Conservation (phyloP, 1,140 invertebrate genomes). For the Tribolium castaneum region DNA sequence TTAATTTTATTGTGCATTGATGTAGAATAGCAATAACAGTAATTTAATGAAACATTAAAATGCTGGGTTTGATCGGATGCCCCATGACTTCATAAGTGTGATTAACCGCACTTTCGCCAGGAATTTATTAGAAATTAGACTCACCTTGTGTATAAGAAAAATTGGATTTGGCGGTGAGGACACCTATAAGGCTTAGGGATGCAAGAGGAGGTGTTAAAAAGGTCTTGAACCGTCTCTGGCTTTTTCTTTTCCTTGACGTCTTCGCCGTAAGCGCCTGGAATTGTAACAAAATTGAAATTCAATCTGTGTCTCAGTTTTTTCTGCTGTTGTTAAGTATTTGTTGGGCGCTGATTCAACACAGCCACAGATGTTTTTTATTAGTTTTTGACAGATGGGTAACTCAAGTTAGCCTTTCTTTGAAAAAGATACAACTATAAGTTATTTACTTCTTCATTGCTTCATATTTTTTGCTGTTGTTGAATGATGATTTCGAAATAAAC, state of each 20-base stretch:
- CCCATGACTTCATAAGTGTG: not conserved
- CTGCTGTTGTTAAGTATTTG: no score
- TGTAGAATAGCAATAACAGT: constrained; percentile 34
- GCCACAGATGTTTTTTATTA: no score
- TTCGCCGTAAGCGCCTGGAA: constrained; percentile 58
- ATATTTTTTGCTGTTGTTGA: no score
- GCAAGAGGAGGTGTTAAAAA: constrained; percentile 84
- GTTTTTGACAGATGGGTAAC: no score
- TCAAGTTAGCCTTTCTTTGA: no score
- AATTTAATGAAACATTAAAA: constrained; percentile 22
- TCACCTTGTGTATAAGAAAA: constrained; percentile 85
- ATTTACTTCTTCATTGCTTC: no score
- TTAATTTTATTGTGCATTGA: constrained; percentile 30
- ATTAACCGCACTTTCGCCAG: constrained; percentile 10
- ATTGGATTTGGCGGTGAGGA: constrained; percentile 84
- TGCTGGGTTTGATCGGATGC: constrained; percentile 10
- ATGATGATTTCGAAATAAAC: no score
- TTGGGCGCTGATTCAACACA: no score
- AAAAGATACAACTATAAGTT: no score
- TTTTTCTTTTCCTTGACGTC: constrained; percentile 62
- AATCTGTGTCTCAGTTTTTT: no score
- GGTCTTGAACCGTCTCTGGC: constrained; percentile 71
- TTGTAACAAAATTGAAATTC: no score
- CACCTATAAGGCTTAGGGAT: constrained; percentile 82
- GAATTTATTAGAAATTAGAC: constrained; percentile 2